phyloP scores from a whole-genome alignment of 2,797 vertebrate genomes.

The Sebastes aleutianus region DNA sequence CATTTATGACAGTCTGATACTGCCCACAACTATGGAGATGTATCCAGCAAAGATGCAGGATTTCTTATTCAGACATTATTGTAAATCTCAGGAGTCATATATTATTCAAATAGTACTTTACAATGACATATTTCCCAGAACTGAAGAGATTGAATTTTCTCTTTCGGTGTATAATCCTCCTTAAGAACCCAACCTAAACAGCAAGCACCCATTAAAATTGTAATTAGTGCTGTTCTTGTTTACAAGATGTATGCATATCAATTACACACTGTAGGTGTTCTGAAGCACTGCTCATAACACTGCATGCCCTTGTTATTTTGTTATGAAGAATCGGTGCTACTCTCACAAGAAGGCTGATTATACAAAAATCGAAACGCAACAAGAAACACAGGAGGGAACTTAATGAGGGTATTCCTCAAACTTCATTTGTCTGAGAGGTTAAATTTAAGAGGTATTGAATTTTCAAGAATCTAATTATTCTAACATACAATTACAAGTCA shows the following conservation, averaged over 20 bases:
- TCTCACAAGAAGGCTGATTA: neutral
- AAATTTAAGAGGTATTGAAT: neutral
- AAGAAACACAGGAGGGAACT: neutral
- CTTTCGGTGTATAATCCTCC: neutral
- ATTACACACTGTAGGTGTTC: slow-evolving; percentile 18
- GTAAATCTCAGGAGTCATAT: slow-evolving; percentile 19
- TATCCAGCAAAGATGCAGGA: slow-evolving; percentile 10
- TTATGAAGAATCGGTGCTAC: neutral
- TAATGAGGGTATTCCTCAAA: neutral
- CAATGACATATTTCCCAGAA: neutral
- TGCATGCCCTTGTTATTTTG: neutral
- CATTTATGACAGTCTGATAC: slow-evolving; percentile 42
- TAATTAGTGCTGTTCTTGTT: slow-evolving; percentile 38
- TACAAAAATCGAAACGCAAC: neutral
- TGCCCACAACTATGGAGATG: slow-evolving; percentile 18
- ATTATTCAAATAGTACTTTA: neutral
- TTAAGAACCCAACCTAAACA: neutral
- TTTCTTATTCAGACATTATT: slow-evolving; percentile 26
- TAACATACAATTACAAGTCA: neutral
- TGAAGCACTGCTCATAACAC: neutral
- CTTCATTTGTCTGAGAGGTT: neutral
- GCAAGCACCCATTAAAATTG: neutral
- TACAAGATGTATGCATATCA: slow-evolving; percentile 20
- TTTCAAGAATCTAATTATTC: neutral
- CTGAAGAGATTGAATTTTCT: neutral